A percentile compares a stretch with the other conserved stretches of the same genome.
Evolutionary conservation across 2,888 invertebrate species (phyloP).

Genomic region (Rutpela maculata): DNA sequence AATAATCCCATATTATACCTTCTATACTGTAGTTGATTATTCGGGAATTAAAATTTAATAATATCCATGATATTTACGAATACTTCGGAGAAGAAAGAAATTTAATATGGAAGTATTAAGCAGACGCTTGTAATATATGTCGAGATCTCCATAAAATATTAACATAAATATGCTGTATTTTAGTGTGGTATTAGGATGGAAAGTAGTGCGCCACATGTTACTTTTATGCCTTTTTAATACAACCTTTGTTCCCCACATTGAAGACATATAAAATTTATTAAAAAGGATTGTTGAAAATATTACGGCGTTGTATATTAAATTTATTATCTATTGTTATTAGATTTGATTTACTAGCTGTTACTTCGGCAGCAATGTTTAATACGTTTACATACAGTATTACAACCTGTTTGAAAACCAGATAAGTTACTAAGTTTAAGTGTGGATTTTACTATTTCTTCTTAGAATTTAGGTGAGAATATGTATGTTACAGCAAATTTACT

Average conservation of each 20-base stretch:
- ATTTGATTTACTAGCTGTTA: too few species aligned
- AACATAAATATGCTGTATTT: conserved; percentile 62
- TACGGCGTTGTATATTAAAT: neutral
- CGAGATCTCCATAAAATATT: conserved; percentile 58
- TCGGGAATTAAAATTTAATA: conserved; percentile 39
- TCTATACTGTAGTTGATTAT: conserved; percentile 4
- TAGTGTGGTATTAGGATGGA: conserved; percentile 61
- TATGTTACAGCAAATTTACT: too few species aligned
- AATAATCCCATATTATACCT: neutral
- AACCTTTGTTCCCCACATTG: conserved; percentile 32
- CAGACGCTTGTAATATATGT: conserved; percentile 52
- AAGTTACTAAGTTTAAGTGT: too few species aligned
- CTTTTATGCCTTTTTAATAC: conserved; percentile 55
- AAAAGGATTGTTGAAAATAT: neutral
- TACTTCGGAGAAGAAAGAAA: conserved; percentile 48
- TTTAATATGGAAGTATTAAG: conserved; percentile 63
- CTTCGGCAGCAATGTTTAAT: too few species aligned
- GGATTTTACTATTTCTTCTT: too few species aligned
- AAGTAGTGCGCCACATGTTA: conserved; percentile 61
- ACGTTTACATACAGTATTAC: too few species aligned
- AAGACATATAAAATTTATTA: conserved; percentile 21
- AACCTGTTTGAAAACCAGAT: too few species aligned
- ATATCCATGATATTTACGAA: conserved; percentile 38
- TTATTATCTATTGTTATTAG: too few species aligned
- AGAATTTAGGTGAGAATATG: too few species aligned